Evolutionary conservation across 92 coral and sea anemone genomes (phyloP), one percentile per base, ranked within the genome.

Genomic region (Paramuricea clavata): DNA sequence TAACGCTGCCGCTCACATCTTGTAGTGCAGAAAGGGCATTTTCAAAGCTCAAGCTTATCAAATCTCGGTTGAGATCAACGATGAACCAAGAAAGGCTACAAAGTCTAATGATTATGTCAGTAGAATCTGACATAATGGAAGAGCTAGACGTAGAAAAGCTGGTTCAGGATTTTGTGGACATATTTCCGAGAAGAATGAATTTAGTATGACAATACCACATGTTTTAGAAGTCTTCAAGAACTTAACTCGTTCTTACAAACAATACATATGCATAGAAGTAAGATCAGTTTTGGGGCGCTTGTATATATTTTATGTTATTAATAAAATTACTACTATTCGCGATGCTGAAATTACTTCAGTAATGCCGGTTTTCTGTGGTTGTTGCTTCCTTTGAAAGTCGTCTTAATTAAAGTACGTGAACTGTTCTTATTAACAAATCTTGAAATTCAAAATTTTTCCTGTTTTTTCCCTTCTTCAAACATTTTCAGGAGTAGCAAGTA

Each of bases 1-100:
- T n/a, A n/a, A n/a, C n/a, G n/a, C n/a, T n/a, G n/a, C n/a, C n/a
- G n/a, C n/a, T n/a, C n/a, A n/a, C n/a, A n/a, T n/a, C n/a, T n/a
- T n/a, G n/a, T n/a, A n/a, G n/a, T n/a, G n/a, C n/a, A n/a, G n/a
- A n/a, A n/a, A n/a, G n/a, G n/a, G n/a, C n/a, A n/a, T n/a, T n/a
- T n/a, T n/a, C n/a, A n/a, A n/a, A n/a, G n/a, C n/a, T n/a, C n/a
- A n/a, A n/a, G n/a, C n/a, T n/a, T n/a, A n/a, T n/a, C n/a, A n/a
- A n/a, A n/a, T n/a, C n/a, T n/a, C n/a, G n/a, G 31, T 60, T 60
- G 68, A 60, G 68, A 60, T 60, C 68, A 60, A 69, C 11, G 49
- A 69, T 69, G 75, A 69, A 69, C 72, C 72, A 64, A 64, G 72
- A 64, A 64, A 64, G 72, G 41, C 72, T 65, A 27, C 72, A 65